Evolutionary conservation across 2,888 invertebrate species (phyloP).

Genomic region (Lissocephala sabroskyi): DNA sequence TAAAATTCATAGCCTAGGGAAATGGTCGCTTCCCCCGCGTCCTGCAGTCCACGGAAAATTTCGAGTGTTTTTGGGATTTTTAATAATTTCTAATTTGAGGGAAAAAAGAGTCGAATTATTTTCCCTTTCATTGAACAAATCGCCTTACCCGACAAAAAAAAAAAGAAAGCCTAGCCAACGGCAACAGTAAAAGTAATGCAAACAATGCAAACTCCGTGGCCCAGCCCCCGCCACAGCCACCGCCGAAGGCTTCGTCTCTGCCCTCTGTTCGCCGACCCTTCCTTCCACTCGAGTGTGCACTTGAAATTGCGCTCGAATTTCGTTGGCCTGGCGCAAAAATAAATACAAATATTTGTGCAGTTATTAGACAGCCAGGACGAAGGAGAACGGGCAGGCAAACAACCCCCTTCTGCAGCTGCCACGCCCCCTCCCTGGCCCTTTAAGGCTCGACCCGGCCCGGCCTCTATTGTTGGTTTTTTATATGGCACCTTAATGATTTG

Average conservation of each 20-base stretch:
- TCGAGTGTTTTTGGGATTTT: neutral
- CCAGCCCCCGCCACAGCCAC: no score
- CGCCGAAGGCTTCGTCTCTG: neutral
- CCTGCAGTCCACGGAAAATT: slow-evolving; percentile 12
- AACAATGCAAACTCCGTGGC: slow-evolving; percentile 37
- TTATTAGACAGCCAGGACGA: slow-evolving; percentile 11
- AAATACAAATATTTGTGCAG: slow-evolving; percentile 42
- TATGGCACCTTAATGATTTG: slow-evolving; percentile 40
- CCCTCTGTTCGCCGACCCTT: neutral
- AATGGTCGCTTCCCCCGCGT: slow-evolving; percentile 7
- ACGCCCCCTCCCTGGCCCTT: no score
- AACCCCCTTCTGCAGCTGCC: slow-evolving; percentile 1
- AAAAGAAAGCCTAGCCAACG: slow-evolving; percentile 16
- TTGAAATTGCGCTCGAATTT: slow-evolving; percentile 24
- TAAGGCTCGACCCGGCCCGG: no score
- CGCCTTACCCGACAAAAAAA: slow-evolving; percentile 10
- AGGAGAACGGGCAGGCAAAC: neutral
- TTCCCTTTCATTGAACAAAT: slow-evolving; percentile 21
- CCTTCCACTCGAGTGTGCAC: slow-evolving; percentile 20
- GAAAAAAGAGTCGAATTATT: slow-evolving; percentile 16
- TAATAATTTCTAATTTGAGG: neutral
- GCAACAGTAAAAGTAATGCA: slow-evolving; percentile 25
- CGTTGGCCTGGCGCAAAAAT: slow-evolving; percentile 10
- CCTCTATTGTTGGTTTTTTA: neutral
- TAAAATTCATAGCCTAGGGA: slow-evolving; percentile 8